A percentile compares a stretch with the other conserved stretches of the same genome.
Evolutionary conservation across 2,888 invertebrate species (phyloP).

Genomic region (Teleogryllus oceanicus): DNA sequence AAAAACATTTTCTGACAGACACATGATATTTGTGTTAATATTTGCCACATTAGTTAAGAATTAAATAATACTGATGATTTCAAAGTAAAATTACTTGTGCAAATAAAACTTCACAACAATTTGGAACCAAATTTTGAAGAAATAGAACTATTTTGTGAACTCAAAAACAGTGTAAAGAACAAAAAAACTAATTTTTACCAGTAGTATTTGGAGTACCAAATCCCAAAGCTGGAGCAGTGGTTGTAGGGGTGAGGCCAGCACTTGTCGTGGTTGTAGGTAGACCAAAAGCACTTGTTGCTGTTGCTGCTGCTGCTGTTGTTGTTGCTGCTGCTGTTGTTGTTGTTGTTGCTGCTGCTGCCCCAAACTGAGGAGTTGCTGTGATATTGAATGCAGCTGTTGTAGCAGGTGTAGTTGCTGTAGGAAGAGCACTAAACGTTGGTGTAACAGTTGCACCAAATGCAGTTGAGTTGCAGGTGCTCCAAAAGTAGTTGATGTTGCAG

Average conservation of each 20-base stretch:
- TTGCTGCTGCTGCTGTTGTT: constrained; percentile 18
- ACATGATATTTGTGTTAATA: no score
- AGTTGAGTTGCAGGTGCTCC: constrained; percentile 36
- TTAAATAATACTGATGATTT: no score
- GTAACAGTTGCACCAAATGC: constrained; percentile 12
- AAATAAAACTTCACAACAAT: no score
- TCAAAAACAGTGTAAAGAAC: no score
- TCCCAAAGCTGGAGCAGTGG: not conserved
- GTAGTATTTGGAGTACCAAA: not conserved
- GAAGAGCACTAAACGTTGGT: not conserved
- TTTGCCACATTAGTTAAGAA: no score
- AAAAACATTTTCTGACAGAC: no score
- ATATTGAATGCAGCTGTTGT: constrained; percentile 19
- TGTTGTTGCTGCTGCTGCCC: constrained; percentile 1
- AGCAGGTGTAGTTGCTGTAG: constrained; percentile 21
- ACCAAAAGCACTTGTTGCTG: not conserved
- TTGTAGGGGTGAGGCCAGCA: not conserved
- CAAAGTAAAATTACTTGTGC: no score
- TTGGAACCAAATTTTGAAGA: no score
- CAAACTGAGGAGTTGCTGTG: not conserved
- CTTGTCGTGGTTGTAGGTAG: constrained; percentile 12
- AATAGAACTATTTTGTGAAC: no score
- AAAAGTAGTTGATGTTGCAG: constrained; percentile 31
- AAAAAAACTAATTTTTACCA: not conserved
- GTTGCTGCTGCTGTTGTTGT: constrained; percentile 21